phyloP scores from a whole-genome alignment of 2,888 invertebrate genomes.

The Dinocampus coccinellae region DNA sequence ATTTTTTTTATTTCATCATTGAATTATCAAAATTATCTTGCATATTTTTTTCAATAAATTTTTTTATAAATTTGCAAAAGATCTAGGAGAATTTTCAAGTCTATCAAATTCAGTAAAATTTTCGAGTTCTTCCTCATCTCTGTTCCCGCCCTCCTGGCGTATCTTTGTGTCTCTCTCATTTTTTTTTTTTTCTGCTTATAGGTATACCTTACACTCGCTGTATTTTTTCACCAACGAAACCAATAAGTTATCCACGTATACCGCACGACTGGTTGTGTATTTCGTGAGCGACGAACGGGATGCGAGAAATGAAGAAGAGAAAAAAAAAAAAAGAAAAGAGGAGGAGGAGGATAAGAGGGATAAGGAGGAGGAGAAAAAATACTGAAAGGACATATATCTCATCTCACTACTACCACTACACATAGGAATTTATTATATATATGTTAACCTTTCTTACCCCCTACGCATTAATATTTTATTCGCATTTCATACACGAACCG shows the following conservation, averaged over 20 bases:
- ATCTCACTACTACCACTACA: neutral
- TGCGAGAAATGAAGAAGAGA: neutral
- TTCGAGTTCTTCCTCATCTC: neutral
- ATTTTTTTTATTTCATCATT: too few relatives aligned
- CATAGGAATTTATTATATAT: slow-evolving; percentile 39
- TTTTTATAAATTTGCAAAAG: too few relatives aligned
- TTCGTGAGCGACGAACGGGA: neutral
- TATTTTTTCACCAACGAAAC: neutral
- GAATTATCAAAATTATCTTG: too few relatives aligned
- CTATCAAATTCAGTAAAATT: too few relatives aligned
- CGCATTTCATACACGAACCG: slow-evolving; percentile 55
- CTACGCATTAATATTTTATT: slow-evolving; percentile 65
- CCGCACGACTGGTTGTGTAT: neutral
- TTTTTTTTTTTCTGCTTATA: slow-evolving; percentile 19
- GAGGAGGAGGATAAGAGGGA: neutral
- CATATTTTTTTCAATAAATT: too few relatives aligned
- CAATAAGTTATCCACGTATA: neutral
- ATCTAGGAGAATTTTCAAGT: too few relatives aligned
- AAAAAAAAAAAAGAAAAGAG: neutral
- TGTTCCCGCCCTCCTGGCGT: slow-evolving; percentile 26
- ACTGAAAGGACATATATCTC: slow-evolving; percentile 4
- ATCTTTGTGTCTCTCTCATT: slow-evolving; percentile 21
- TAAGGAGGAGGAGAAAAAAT: neutral
- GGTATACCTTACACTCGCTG: too few relatives aligned
- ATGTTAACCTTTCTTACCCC: slow-evolving; percentile 51